Conservation (phyloP, 53 echinoderm and acorn worm species). For the Crossaster papposus region DNA sequence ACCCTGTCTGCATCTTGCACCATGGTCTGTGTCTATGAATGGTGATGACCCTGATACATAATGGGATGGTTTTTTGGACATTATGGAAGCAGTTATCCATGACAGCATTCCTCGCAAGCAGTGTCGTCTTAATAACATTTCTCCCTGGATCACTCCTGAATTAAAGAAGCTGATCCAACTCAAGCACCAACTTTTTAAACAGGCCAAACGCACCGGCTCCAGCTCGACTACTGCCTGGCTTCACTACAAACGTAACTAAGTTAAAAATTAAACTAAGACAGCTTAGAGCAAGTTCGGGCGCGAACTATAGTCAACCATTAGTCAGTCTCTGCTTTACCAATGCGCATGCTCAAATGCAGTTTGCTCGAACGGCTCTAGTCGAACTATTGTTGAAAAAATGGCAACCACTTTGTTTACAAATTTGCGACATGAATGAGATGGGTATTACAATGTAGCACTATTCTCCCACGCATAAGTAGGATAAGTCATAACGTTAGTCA, state of each 20-base stretch:
- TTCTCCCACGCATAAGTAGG: too few relatives aligned
- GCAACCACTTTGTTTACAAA: too few relatives aligned
- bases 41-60: constrained; percentile 28
- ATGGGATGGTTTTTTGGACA: constrained; percentile 24
- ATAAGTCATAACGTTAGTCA: too few relatives aligned
- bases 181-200: constrained; percentile 30
- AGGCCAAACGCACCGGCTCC: background rate
- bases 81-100: too few relatives aligned
- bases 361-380: too few relatives aligned
- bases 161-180: background rate
- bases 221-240: background rate
- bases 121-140: background rate
- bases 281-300: too few relatives aligned
- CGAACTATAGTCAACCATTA: too few relatives aligned
- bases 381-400: too few relatives aligned
- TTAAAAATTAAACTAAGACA: constrained; percentile 11
- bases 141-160: constrained; percentile 15
- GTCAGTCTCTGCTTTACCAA: too few relatives aligned
- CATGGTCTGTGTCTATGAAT: constrained; percentile 43
- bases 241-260: constrained; percentile 34
- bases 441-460: too few relatives aligned
- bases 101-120: constrained; percentile 15
- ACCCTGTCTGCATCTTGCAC: constrained; percentile 50
- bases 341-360: too few relatives aligned
- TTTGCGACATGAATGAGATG: too few relatives aligned